Evolutionary conservation across 2,113 vertebrate genomes (phyloP), one percentile per base, ranked within the genome.

Genomic region (Conger conger): DNA sequence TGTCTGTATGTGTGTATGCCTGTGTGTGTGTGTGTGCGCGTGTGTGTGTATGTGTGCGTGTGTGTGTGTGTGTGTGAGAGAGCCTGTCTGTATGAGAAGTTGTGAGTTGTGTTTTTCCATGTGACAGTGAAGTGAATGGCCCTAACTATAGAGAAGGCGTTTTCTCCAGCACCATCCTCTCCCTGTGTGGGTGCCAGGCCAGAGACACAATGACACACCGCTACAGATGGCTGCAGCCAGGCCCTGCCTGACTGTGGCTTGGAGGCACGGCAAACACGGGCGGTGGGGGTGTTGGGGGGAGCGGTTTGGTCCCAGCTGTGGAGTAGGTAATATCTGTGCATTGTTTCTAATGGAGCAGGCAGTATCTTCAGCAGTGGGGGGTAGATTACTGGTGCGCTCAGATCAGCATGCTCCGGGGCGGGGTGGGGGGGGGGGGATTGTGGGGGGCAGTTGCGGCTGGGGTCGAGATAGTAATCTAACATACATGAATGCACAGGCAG

Each of bases 401-500:
- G 78, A 36, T 8, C 35, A 17, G 23, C 11, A 37, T 36, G 15
- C 35, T 3, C 30, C 20, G 53, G 11, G 33, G 11, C 6, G 18
- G 50, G n/a, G 53, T 7, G 35, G 33, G 35, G 54, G 20, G 50
- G 35, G 54, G 1, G 57, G 0, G 57, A 27, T 3, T 20, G 57
- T 23, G 20, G 57, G 20, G 57, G 18, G 5, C 57, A 8, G 57
- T 63, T 3, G 57, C 27, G 57, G 8, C 6, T 63, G 42, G 88
- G 89, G 87, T 88, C 88, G 3, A 35, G 84, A 91, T 86, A 89
- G 88, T 89, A 90, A 90, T 90, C 86, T 84, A 79, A 57, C 50
- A 85, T 54, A 88, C 82, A 82, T 85, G 60, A 89, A 87, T 83
- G 85, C 87, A 84, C 81, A 63, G 13, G 5, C 57, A 63, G 57